Evolutionary conservation across 2,888 invertebrate species (phyloP).

Genomic region (Chrysolina oricalcia): DNA sequence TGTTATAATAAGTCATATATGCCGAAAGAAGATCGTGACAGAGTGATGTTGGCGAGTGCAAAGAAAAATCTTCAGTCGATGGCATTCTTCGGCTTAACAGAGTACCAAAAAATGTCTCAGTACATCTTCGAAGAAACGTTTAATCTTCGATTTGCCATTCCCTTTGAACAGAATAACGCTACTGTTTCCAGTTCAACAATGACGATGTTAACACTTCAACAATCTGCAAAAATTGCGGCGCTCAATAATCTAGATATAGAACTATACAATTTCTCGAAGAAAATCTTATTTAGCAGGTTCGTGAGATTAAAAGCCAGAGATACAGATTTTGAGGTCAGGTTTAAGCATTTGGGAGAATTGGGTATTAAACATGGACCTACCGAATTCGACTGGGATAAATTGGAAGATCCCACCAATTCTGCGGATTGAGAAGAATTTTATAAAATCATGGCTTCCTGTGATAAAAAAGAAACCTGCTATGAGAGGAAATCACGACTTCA

Average conservation of each 20-base stretch:
- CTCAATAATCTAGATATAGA: slow-evolving; percentile 93
- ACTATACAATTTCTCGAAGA: slow-evolving; percentile 94
- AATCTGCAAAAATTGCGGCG: slow-evolving; percentile 83
- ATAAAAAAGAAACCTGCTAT: slow-evolving; percentile 7
- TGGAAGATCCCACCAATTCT: slow-evolving; percentile 75
- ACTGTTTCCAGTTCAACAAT: slow-evolving; percentile 90
- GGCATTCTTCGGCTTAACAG: slow-evolving; percentile 98
- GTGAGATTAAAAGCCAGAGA: slow-evolving; percentile 86
- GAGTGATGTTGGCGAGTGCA: slow-evolving; percentile 94
- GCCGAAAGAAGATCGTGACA: slow-evolving; percentile 83
- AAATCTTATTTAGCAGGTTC: slow-evolving; percentile 90
- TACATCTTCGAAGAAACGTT: slow-evolving; percentile 97
- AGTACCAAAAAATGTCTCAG: slow-evolving; percentile 93
- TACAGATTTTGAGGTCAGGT: slow-evolving; percentile 86
- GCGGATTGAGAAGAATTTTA: slow-evolving; percentile 27
- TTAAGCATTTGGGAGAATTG: slow-evolving; percentile 88
- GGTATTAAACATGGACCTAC: slow-evolving; percentile 83
- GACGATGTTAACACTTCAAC: slow-evolving; percentile 82
- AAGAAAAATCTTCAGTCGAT: slow-evolving; percentile 95
- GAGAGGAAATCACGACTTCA: background rate
- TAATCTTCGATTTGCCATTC: slow-evolving; percentile 90
- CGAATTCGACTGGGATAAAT: slow-evolving; percentile 92
- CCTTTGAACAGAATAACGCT: slow-evolving; percentile 93
- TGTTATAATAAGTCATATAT: slow-evolving; percentile 93
- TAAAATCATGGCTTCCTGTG: slow-evolving; percentile 17